These are phyloP conservation scores for Leptopilina myrica DNA, from an alignment of 2,888 invertebrate genomes.

Conservation along the genomic window DNA sequence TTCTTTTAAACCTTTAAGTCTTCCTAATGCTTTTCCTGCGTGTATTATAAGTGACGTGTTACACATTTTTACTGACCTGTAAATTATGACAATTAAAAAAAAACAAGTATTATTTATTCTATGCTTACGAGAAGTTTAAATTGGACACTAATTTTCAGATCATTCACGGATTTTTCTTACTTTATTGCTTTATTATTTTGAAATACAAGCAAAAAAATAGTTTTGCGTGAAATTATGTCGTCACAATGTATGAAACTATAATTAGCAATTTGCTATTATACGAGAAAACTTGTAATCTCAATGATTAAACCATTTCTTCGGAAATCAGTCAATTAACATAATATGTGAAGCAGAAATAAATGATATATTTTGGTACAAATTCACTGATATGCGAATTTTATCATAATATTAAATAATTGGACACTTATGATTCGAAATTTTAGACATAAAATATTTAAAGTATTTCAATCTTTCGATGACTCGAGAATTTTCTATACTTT, in stretches of 20 bases:
- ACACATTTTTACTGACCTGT: background rate
- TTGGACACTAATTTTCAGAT: background rate
- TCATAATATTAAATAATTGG: background rate
- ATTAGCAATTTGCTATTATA: background rate
- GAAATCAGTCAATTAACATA: background rate
- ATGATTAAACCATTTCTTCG: background rate
- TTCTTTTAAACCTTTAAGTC: background rate
- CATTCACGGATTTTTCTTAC: background rate
- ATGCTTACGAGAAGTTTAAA: background rate
- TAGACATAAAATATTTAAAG: background rate
- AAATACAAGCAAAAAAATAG: background rate
- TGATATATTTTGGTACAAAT: background rate
- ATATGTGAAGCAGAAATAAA: background rate
- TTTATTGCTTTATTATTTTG: background rate
- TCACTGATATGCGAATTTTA: slow-evolving; percentile 5
- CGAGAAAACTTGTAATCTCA: background rate
- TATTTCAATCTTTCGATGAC: background rate
- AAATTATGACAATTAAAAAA: background rate
- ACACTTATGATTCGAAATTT: background rate
- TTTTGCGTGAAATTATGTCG: no score
- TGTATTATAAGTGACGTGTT: slow-evolving; percentile 16
- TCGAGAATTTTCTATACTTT: background rate
- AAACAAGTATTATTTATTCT: background rate
- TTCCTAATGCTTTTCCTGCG: background rate
- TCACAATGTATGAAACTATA: no score